A percentile compares a stretch with the other conserved stretches of the same genome.
These are phyloP conservation scores for Diplosoma virens DNA, from an alignment of 23 tunicate genomes.

Conservation along the genomic window DNA sequence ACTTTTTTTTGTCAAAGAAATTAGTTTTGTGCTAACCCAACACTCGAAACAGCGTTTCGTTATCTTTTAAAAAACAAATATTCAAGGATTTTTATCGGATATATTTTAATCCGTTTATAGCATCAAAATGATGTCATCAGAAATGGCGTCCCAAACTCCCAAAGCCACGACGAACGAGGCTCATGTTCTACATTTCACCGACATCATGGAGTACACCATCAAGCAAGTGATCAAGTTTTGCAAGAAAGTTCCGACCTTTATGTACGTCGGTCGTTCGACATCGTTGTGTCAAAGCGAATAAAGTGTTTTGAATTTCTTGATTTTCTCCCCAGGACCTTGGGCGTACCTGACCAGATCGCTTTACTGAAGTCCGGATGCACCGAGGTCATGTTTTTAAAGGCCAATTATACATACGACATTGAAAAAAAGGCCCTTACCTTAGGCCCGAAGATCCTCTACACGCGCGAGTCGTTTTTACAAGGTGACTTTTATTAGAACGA, in stretches of 20 bases:
- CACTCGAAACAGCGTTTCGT: no score
- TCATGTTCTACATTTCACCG: slow-evolving; percentile 88
- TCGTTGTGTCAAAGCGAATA: no score
- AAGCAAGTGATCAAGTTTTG: slow-evolving; percentile 89
- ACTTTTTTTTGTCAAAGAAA: no score
- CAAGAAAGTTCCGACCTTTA: slow-evolving; percentile 66
- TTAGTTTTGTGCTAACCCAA: no score
- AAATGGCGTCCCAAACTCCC: slow-evolving; percentile 56
- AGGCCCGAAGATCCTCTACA: slow-evolving; percentile 80
- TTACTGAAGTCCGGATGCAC: slow-evolving; percentile 86
- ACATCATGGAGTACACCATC: slow-evolving; percentile 91
- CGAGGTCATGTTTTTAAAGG: slow-evolving; percentile 84
- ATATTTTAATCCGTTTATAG: no score
- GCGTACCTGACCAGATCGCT: slow-evolving; percentile 72
- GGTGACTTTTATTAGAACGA: slow-evolving; percentile 59
- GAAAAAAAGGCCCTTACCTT: slow-evolving; percentile 68
- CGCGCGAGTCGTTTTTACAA: slow-evolving; percentile 86
- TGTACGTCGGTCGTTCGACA: slow-evolving; percentile 11
- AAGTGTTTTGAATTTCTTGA: no score
- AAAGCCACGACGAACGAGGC: slow-evolving; percentile 30
- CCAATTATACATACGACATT: slow-evolving; percentile 88
- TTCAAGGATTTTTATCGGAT: no score
- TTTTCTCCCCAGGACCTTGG: slow-evolving; percentile 50
- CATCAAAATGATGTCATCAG: slow-evolving; percentile 55
- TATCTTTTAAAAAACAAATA: no score